Base-by-base conservation (phyloP, 2,797 vertebrate genomes). In the Meriones psammophilus region DNA sequence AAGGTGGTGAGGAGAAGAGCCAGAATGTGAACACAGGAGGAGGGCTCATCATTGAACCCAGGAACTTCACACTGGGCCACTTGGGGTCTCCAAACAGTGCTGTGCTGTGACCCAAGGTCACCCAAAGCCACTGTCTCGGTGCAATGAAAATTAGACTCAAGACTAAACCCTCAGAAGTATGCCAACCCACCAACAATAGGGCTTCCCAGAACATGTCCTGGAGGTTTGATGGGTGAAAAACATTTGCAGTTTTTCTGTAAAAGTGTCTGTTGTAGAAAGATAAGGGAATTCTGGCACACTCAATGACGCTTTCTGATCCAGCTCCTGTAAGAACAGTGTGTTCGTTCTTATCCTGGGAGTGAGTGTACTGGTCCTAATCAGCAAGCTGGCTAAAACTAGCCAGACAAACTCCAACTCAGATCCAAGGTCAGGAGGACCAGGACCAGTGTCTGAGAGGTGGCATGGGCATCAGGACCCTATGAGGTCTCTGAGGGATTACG, bases 181-280 rank as follows among this genome's bases (percentile, higher is more conserved):
- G 9, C 74, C 84, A 46, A 50, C 8, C 39, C 33, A 28, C 1
- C 13, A 30, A 64, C 76, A 20, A 5, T 2, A 1, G 64, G 30
- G 7, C 14, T 81, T 7, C 2, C 58, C 36, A 56, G 26, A 42
- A 17, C 20, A 56, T 76, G 50, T 36, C 10, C 71, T 69, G 77
- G 84, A 77, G 68, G 89, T 94, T 50, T 88, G 93, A 94, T 54
- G 71, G 83, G 89, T 94, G 87, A 95, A 96, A 96, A 96, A n/a
- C 84, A 90, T 92, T 96, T 88, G 71, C 89, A 46, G 4, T 94
- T 97, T 96, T 92, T 58, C 93, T 96, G 56, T 96, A 39, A 42
- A 97, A 94, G 89, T 77, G 91, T 95, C 97, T 97, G 95, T 58
- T 86, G 64, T 89, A 46, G 64, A 95, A 96, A 97, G 96, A 97